Base-by-base conservation (phyloP, 2,888 invertebrate genomes). In the Dasypogon diadema region DNA sequence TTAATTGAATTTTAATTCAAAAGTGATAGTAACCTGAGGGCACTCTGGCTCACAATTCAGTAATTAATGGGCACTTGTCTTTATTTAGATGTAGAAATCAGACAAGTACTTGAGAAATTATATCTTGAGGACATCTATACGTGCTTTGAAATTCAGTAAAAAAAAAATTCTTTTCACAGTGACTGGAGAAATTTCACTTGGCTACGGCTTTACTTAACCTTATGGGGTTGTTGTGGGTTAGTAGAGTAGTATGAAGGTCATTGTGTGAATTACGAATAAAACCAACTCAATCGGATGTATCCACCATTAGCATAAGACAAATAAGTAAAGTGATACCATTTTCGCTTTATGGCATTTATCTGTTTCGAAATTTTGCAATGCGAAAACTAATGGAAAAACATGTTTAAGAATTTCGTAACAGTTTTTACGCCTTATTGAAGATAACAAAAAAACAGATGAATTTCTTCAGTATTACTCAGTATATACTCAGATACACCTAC, bases 1-100 rank as follows among this genome's bases (percentile, higher is more conserved):
- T 42, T 42, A 42, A 42, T 42, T 42, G 42, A 42, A 42, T 42
- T 42, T 42, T 42, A 42, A 42, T 42, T 42, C 42, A 42, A 42
- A 42, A 42, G 42, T 12, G 42, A 42, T 42, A 12, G 42, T 42
- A 42, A 42, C n/a, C n/a, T 42, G 2, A 12, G 12, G 12, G 2
- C 8, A 30, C 34, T 42, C 42, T 12, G 8, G 0, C 2, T 12
- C n/a, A 42, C 2, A 12, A 42, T n/a, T 42, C 10, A n/a, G 42
- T 42, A 42, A 42, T 42, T 42, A 12, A 42, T 42, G 42, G n/a
- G n/a, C 3, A 12, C 6, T 12, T 12, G n/a, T 42, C 42, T 42
- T 42, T 12, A 42, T 1, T 1, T 42, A 42, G 1, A 12, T 3
- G 1, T 1, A 2, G 2, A 42, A 42, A 42, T 30, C 10, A 30